phyloP scores from a whole-genome alignment of 2,888 invertebrate species.

The Opisthograptis luteolata region DNA sequence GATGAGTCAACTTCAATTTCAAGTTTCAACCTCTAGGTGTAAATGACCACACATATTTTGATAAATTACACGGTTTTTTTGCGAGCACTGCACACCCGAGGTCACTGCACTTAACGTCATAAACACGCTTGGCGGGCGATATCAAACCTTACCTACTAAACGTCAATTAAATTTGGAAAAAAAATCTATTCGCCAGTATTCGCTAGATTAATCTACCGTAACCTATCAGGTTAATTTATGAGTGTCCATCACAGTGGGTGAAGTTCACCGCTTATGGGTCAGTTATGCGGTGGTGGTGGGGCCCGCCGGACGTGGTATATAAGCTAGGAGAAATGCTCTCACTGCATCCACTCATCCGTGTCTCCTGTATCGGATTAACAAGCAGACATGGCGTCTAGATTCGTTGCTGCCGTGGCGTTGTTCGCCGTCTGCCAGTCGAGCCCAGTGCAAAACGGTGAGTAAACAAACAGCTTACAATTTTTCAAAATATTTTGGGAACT shows the following conservation, averaged over 20 bases:
- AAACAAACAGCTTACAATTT: background rate
- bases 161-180: constrained; percentile 33
- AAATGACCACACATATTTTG: constrained; percentile 18
- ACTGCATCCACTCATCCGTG: constrained; percentile 72
- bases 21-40: background rate
- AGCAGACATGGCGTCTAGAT: constrained; percentile 67
- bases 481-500: background rate
- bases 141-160: constrained; percentile 31
- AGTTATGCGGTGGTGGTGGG: constrained; percentile 58
- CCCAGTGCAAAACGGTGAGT: constrained; percentile 72
- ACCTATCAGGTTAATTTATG: constrained; percentile 70
- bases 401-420: constrained; percentile 65
- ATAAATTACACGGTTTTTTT: constrained; percentile 11
- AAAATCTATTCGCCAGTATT: constrained; percentile 34
- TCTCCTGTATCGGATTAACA: constrained; percentile 51
- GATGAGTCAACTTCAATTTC: too few relatives aligned
- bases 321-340: constrained; percentile 81
- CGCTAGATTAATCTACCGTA: constrained; percentile 65
- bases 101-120: constrained; percentile 38
- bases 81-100: constrained; percentile 28
- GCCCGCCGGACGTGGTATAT: constrained; percentile 57
- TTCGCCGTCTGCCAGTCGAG: constrained; percentile 65
- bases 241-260: constrained; percentile 70
- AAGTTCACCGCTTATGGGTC: constrained; percentile 72
- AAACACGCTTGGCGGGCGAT: constrained; percentile 15